phyloP scores from a whole-genome alignment of 2,888 invertebrate species.

The Andricus quercusramuli region DNA sequence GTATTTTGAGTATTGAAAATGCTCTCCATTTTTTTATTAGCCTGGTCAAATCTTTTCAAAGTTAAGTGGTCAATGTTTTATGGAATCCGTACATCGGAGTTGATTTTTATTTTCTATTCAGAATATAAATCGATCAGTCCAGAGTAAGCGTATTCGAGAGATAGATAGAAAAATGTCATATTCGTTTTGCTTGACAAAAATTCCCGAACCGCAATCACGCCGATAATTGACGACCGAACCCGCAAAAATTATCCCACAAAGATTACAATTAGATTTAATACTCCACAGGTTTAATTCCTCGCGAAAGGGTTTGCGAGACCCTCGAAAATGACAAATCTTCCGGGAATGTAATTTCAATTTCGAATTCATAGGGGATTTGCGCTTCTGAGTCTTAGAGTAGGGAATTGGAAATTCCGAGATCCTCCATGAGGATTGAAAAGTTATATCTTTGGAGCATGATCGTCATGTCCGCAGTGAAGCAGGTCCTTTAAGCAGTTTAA shows the following conservation, averaged over 20 bases:
- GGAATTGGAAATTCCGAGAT: slow-evolving; percentile 29
- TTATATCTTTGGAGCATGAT: slow-evolving; percentile 19
- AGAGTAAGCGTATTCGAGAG: too few relatives aligned
- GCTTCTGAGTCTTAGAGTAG: slow-evolving; percentile 20
- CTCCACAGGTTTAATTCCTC: slow-evolving; percentile 3
- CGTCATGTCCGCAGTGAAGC: slow-evolving; percentile 18
- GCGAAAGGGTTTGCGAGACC: slow-evolving; percentile 23
- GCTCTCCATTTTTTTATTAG: too few relatives aligned
- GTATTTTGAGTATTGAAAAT: too few relatives aligned
- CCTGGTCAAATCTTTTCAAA: too few relatives aligned
- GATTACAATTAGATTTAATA: slow-evolving; percentile 31
- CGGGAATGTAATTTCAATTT: slow-evolving; percentile 36
- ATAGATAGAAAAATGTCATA: too few relatives aligned
- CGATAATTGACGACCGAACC: neutral
- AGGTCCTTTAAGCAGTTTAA: slow-evolving; percentile 27
- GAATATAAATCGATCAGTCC: too few relatives aligned
- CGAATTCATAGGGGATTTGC: slow-evolving; percentile 30
- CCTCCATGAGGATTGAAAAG: slow-evolving; percentile 29
- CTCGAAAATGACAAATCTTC: slow-evolving; percentile 22
- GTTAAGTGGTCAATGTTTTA: too few relatives aligned
- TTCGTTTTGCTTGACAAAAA: too few relatives aligned
- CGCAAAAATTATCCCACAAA: neutral
- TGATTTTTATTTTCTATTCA: too few relatives aligned
- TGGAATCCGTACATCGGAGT: too few relatives aligned
- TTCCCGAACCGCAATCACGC: too few relatives aligned